phyloP scores from a whole-genome alignment of 2,888 invertebrate genomes.

The Agonopterix arenella region DNA sequence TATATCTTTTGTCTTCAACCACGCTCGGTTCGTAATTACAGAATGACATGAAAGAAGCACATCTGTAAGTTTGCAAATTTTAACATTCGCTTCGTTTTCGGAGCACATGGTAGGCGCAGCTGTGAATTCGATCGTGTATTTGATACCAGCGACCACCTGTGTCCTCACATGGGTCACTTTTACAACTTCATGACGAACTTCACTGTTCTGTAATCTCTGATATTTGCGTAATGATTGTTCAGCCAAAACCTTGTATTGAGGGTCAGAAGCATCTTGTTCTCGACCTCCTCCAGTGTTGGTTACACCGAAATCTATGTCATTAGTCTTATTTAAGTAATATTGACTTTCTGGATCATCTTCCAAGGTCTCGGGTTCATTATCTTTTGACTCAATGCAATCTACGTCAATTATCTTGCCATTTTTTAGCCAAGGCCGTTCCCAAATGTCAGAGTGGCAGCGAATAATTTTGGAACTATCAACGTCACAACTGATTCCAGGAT shows the following conservation, averaged over 20 bases:
- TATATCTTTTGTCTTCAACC: conserved; percentile 55
- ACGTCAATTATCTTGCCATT: conserved; percentile 5
- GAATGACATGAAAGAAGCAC: conserved; percentile 52
- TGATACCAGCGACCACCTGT: conserved; percentile 34
- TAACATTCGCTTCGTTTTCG: conserved; percentile 11
- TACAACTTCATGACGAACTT: conserved; percentile 23
- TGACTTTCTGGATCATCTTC: no score
- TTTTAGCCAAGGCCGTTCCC: conserved; percentile 21
- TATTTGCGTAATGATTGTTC: conserved; percentile 33
- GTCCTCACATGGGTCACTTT: conserved; percentile 31
- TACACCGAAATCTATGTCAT: no score
- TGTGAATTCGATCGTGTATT: conserved; percentile 35
- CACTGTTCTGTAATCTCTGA: conserved; percentile 16
- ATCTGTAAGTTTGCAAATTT: conserved; percentile 1
- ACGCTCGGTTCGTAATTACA: conserved; percentile 71
- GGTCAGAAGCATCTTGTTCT: conserved; percentile 21
- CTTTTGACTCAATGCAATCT: not conserved
- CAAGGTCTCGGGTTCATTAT: no score
- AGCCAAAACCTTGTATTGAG: conserved; percentile 29
- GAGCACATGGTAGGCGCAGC: conserved; percentile 21
- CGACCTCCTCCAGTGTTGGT: not conserved
- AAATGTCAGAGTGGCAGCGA: conserved; percentile 27
- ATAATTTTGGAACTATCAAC: conserved; percentile 7
- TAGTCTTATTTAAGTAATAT: no score
- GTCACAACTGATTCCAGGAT: not conserved